A percentile compares a stretch with the other conserved stretches of the same genome.
phyloP scores from a whole-genome alignment of 2,888 invertebrate genomes.

The Nemotelus pantherinus region DNA sequence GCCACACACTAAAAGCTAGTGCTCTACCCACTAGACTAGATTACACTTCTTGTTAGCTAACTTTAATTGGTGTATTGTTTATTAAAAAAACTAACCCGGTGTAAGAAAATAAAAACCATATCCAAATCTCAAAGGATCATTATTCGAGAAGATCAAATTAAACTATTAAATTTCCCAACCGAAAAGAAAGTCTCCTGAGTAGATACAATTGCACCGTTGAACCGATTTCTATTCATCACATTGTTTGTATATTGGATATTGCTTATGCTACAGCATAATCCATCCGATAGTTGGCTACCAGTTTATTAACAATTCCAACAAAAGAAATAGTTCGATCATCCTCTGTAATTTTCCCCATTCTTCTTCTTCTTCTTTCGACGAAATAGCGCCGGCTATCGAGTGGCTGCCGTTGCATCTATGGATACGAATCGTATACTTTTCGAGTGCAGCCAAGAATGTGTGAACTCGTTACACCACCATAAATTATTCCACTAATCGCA shows the following conservation, averaged over 20 bases:
- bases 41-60: no score
- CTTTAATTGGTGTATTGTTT: no score
- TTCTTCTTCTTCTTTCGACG: neutral
- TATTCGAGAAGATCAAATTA: no score
- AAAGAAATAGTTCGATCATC: slow-evolving; percentile 27
- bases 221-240: neutral
- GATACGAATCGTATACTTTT: neutral
- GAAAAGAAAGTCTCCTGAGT: no score
- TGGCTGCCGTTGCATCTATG: neutral
- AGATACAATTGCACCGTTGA: neutral
- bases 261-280: neutral
- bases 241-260: slow-evolving; percentile 19
- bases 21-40: no score
- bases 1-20: no score
- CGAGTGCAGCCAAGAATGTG: slow-evolving; percentile 1
- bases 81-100: no score
- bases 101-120: no score
- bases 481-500: slow-evolving; percentile 39
- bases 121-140: no score
- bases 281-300: neutral
- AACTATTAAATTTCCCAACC: no score
- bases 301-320: slow-evolving; percentile 22
- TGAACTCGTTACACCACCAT: slow-evolving; percentile 31
- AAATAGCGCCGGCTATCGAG: neutral
- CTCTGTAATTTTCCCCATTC: slow-evolving; percentile 22